These are phyloP conservation scores for Eciton burchellii DNA, from an alignment of 1,140 invertebrate species.

Conservation along the genomic window DNA sequence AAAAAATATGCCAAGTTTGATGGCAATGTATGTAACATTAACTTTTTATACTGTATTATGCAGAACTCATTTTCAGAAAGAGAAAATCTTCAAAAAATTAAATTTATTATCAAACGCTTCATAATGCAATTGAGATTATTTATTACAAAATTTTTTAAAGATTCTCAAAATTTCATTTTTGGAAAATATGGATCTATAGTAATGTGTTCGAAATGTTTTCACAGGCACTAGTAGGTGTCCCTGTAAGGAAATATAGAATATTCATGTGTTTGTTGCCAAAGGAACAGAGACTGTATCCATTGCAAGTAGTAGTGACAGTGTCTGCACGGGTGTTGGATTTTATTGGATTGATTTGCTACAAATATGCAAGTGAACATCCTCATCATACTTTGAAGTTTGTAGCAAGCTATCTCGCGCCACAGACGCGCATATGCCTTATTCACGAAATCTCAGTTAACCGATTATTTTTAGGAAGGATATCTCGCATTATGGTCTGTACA, in stretches of 20 bases:
- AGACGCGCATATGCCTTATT: not conserved
- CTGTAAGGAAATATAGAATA: constrained; percentile 92
- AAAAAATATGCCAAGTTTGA: constrained; percentile 96
- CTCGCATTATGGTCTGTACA: constrained; percentile 93
- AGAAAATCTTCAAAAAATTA: not conserved
- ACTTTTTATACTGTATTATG: not conserved
- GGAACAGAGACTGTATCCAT: constrained; percentile 93
- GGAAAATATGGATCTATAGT: not conserved
- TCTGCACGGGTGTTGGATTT: constrained; percentile 95
- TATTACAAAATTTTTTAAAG: not conserved
- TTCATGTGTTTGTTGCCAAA: constrained; percentile 95
- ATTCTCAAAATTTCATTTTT: constrained; percentile 40
- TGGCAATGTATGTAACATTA: constrained; percentile 88
- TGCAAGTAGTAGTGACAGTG: constrained; percentile 92
- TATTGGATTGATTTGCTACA: constrained; percentile 97
- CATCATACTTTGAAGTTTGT: constrained; percentile 87
- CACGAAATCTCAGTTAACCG: not conserved
- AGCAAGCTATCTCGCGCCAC: not conserved
- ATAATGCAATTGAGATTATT: not conserved
- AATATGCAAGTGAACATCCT: constrained; percentile 86
- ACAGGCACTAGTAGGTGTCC: constrained; percentile 90
- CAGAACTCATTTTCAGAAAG: constrained; percentile 2
- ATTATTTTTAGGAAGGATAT: constrained; percentile 85
- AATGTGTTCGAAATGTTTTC: constrained; percentile 21
- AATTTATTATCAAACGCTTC: constrained; percentile 8